Evolutionary conservation across 2,113 vertebrate genomes (phyloP).

Genomic region (Xenopus tropicalis): DNA sequence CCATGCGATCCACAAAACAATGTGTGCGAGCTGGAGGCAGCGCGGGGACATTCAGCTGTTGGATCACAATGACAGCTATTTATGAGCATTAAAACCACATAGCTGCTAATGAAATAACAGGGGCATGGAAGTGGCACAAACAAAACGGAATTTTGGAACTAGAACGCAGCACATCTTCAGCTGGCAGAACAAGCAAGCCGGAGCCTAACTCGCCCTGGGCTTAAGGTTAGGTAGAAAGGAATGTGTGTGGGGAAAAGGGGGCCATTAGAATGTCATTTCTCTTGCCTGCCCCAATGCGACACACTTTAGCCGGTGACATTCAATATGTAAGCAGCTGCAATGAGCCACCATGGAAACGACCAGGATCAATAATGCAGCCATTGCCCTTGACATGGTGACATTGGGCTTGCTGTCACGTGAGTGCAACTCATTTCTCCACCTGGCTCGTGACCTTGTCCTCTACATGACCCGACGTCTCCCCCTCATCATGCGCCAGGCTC

Average conservation of each 20-base stretch:
- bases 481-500: conserved; percentile 69
- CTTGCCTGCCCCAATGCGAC: conserved; percentile 13
- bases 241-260: no score
- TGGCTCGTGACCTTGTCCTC: conserved; percentile 89
- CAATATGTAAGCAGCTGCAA: conserved; percentile 58
- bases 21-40: conserved; percentile 2
- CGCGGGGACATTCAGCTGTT: not conserved
- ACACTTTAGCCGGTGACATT: conserved; percentile 53
- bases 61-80: no score
- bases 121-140: no score
- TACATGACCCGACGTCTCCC: conserved; percentile 77
- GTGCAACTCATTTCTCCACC: conserved; percentile 90
- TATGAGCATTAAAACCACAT: no score
- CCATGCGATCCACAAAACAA: conserved; percentile 30
- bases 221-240: no score
- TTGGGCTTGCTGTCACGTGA: conserved; percentile 80
- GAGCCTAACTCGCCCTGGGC: no score
- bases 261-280: conserved; percentile 8
- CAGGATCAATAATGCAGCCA: conserved; percentile 66
- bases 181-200: no score
- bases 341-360: conserved; percentile 57
- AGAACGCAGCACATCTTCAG: no score
- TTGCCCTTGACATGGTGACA: conserved; percentile 94
- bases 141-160: no score
- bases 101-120: no score